Conservation (phyloP, 2,888 invertebrate species). For the Acanthococcus lagerstroemiae region DNA sequence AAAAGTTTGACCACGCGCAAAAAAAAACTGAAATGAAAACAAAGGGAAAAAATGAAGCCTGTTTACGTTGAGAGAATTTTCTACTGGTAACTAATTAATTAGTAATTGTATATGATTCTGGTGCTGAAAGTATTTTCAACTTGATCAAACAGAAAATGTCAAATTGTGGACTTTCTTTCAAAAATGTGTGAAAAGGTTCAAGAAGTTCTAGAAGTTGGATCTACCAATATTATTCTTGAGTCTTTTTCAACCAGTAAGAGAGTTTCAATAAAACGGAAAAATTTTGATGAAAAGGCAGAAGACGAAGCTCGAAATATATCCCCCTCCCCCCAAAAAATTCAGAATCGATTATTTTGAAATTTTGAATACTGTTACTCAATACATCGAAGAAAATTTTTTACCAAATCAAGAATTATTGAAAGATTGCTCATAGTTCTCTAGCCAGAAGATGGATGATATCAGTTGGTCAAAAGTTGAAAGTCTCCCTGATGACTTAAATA, state of each 20-base stretch:
- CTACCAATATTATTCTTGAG: not conserved
- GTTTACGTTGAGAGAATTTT: too few species aligned
- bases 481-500: not conserved
- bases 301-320: not conserved
- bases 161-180: too few species aligned
- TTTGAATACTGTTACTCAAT: not conserved
- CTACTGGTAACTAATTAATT: too few species aligned
- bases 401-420: not conserved
- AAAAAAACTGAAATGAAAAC: too few species aligned
- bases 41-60: too few species aligned
- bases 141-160: too few species aligned
- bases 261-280: not conserved
- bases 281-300: slow-evolving; percentile 3
- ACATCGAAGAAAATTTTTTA: not conserved
- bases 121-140: too few species aligned
- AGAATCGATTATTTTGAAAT: slow-evolving; percentile 1
- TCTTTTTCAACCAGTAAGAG: not conserved
- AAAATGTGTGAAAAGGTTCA: slow-evolving; percentile 1
- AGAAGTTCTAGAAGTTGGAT: not conserved
- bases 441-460: not conserved
- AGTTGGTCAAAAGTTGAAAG: not conserved
- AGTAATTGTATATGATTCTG: too few species aligned
- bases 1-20: too few species aligned
- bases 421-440: not conserved
- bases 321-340: not conserved